phyloP scores from a whole-genome alignment of 2,797 vertebrate genomes.

The Sebastes cheni region DNA sequence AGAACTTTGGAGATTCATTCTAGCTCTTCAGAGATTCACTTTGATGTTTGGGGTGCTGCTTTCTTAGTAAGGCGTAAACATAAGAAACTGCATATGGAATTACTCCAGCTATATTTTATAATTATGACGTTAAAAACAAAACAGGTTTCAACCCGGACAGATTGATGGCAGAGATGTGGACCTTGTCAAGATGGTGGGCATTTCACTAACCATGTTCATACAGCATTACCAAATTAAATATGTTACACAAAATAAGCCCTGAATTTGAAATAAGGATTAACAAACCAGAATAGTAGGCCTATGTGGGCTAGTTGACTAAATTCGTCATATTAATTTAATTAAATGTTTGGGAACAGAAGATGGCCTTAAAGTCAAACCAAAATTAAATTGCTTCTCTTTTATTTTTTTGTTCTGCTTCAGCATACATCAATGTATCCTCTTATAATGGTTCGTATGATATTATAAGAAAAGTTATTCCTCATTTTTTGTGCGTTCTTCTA shows the following conservation, averaged over 20 bases:
- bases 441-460: not conserved
- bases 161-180: not conserved
- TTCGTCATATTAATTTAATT: not conserved
- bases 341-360: not conserved
- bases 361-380: not conserved
- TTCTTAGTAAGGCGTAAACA: not conserved
- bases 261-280: not conserved
- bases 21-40: slow-evolving; percentile 9
- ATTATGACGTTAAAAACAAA: not conserved
- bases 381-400: not conserved
- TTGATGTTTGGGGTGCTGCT: not conserved
- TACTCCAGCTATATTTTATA: not conserved
- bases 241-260: not conserved
- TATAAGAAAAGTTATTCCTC: no score
- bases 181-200: not conserved
- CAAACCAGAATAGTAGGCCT: not conserved
- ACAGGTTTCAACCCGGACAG: not conserved
- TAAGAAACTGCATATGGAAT: not conserved
- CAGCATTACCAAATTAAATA: not conserved
- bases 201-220: not conserved
- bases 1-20: slow-evolving; percentile 27
- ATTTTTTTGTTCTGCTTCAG: not conserved
- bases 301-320: not conserved
- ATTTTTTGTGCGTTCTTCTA: no score
- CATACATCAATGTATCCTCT: not conserved